These are phyloP conservation scores for Lepilemur septentrionalis DNA, from an alignment of 2,797 vertebrate genomes.

Conservation along the genomic window DNA sequence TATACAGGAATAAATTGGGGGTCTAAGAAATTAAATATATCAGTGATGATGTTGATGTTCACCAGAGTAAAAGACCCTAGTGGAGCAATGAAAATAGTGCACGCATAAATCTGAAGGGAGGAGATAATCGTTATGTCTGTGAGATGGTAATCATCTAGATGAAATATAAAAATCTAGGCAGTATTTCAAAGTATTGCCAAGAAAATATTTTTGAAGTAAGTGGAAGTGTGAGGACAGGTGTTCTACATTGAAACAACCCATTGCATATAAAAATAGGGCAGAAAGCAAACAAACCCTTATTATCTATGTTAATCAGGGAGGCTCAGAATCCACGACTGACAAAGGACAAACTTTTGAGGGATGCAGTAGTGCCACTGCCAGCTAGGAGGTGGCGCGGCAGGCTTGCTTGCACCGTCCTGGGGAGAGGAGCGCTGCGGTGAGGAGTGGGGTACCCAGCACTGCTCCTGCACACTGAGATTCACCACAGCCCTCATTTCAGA, in stretches of 20 bases:
- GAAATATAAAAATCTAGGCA: neutral
- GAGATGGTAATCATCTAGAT: neutral
- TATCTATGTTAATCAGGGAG: neutral
- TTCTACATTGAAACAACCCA: neutral
- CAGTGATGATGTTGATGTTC: neutral
- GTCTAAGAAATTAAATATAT: neutral
- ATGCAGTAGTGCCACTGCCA: neutral
- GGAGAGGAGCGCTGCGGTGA: accelerated
- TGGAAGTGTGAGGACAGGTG: neutral
- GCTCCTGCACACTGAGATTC: neutral
- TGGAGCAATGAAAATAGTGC: neutral
- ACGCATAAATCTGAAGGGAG: neutral
- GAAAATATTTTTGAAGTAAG: neutral
- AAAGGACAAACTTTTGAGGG: neutral
- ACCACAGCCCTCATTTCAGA: neutral
- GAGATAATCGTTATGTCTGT: neutral
- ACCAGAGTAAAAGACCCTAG: neutral
- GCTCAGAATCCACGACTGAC: neutral
- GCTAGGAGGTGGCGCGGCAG: neutral
- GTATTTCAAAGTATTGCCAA: neutral
- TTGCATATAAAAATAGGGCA: neutral
- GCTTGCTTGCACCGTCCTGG: neutral
- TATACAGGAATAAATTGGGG: neutral
- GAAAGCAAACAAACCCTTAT: neutral
- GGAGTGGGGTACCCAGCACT: too few species aligned